A percentile compares a stretch with the other conserved stretches of the same genome.
Conservation (phyloP, 2,797 vertebrate genomes). For the Poeciliopsis turneri region DNA sequence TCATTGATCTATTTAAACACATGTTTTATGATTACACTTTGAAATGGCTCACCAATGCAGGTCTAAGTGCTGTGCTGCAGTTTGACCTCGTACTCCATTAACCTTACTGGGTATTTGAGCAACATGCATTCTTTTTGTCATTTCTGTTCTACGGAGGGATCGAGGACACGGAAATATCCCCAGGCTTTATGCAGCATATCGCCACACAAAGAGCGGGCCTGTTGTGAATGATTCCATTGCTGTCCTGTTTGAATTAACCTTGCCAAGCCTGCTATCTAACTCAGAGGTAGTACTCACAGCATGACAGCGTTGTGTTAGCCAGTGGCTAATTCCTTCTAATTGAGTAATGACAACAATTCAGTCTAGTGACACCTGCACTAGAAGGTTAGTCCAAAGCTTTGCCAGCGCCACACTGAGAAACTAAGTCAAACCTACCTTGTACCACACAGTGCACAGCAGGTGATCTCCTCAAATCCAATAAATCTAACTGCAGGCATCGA, state of each 20-base stretch:
- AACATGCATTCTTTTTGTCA: slow-evolving; percentile 17
- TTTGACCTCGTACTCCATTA: slow-evolving; percentile 41
- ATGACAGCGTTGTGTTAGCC: slow-evolving; percentile 69
- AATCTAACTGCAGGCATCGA: slow-evolving; percentile 67
- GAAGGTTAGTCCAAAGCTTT: slow-evolving; percentile 71
- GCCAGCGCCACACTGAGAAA: slow-evolving; percentile 67
- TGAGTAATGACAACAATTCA: slow-evolving; percentile 74
- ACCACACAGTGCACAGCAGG: slow-evolving; percentile 58
- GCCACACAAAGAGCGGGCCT: slow-evolving; percentile 50
- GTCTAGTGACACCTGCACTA: slow-evolving; percentile 62
- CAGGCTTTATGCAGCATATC: slow-evolving; percentile 42
- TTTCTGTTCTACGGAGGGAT: slow-evolving; percentile 8
- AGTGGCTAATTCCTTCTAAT: slow-evolving; percentile 76
- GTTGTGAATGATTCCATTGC: slow-evolving; percentile 39
- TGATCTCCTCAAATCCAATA: slow-evolving; percentile 64
- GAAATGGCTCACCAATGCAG: slow-evolving; percentile 9
- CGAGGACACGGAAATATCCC: slow-evolving; percentile 25
- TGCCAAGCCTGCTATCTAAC: slow-evolving; percentile 54
- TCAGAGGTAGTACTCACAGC: slow-evolving; percentile 66
- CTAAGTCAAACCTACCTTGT: slow-evolving; percentile 59
- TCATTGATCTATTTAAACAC: slow-evolving; percentile 2
- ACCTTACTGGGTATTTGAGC: slow-evolving; percentile 36
- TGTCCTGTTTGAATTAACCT: slow-evolving; percentile 41
- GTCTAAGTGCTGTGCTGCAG: slow-evolving; percentile 6
- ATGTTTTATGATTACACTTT: slow-evolving; percentile 12